Percentiles rank a stretch among this genome's conserved stretches.
phyloP scores from a whole-genome alignment of 2,888 invertebrate genomes.

The Leptura quadrifasciata region DNA sequence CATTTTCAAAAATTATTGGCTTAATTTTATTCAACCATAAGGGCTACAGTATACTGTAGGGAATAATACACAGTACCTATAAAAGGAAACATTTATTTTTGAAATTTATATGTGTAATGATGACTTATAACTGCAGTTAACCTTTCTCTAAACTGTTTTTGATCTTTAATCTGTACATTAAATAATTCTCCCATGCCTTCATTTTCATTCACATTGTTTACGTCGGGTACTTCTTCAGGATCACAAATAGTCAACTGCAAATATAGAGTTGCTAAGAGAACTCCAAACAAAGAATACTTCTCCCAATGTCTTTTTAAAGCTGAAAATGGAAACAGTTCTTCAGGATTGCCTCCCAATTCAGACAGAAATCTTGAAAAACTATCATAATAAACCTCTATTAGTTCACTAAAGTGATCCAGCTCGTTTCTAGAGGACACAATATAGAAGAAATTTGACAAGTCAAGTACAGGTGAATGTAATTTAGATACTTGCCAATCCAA shows the following conservation, averaged over 20 bases:
- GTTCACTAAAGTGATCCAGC: slow-evolving; percentile 13
- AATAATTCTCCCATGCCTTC: slow-evolving; percentile 21
- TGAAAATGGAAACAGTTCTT: slow-evolving; percentile 14
- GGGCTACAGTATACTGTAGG: too few relatives aligned
- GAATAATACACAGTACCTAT: too few relatives aligned
- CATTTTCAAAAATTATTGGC: too few relatives aligned
- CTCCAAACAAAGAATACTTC: slow-evolving; percentile 32
- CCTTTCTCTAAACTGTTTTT: slow-evolving; percentile 15
- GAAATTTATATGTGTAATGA: slow-evolving; percentile 14
- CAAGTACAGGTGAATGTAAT: slow-evolving; percentile 24
- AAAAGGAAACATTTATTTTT: slow-evolving; percentile 1
- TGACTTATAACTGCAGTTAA: slow-evolving; percentile 35
- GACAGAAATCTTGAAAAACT: slow-evolving; percentile 3
- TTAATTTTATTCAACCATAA: too few relatives aligned
- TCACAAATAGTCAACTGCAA: slow-evolving; percentile 28
- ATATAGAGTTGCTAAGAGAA: slow-evolving; percentile 19
- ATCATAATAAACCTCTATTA: slow-evolving; percentile 16
- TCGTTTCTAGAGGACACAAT: slow-evolving; percentile 1
- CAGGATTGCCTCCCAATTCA: slow-evolving; percentile 21
- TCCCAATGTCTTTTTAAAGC: slow-evolving; percentile 18
- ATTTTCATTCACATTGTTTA: not conserved
- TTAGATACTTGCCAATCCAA: slow-evolving; percentile 31
- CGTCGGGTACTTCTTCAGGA: not conserved
- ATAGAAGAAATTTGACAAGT: slow-evolving; percentile 27
- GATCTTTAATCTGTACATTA: slow-evolving; percentile 9